Conservation (phyloP, 2,888 invertebrate genomes). For the Chrysodeixis includens region DNA sequence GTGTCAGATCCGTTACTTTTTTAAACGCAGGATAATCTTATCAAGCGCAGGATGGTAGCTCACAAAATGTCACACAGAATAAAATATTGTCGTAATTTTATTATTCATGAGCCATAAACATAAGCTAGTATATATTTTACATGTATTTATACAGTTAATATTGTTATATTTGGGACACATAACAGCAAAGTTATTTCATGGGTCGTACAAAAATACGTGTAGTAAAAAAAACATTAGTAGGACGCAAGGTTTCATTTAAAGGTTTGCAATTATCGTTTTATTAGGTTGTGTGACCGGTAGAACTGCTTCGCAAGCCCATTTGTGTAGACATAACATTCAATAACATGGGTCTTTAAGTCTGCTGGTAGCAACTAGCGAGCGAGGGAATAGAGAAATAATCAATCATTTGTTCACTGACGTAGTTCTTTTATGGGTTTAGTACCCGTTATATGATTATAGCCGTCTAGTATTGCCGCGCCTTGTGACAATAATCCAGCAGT, state of each 20-base stretch:
- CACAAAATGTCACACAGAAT: constrained; percentile 60
- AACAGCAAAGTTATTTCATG: not conserved
- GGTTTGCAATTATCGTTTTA: constrained; percentile 30
- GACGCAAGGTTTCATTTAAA: constrained; percentile 26
- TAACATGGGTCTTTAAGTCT: not conserved
- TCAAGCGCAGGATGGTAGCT: constrained; percentile 75
- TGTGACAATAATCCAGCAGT: not conserved
- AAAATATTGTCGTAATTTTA: constrained; percentile 51
- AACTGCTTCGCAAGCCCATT: constrained; percentile 41
- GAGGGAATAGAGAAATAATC: constrained; percentile 1
- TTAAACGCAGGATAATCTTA: constrained; percentile 73
- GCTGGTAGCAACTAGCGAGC: not conserved
- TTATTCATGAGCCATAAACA: not conserved
- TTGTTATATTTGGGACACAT: not conserved
- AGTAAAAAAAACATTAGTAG: constrained; percentile 24
- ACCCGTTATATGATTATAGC: not conserved
- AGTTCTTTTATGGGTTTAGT: not conserved
- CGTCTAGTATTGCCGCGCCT: not conserved
- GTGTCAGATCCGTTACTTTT: constrained; percentile 49
- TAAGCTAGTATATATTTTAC: no score
- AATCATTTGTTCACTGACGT: not conserved
- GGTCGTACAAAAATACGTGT: not conserved
- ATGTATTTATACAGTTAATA: no score
- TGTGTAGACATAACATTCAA: constrained; percentile 28
- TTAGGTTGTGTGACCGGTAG: constrained; percentile 43